phyloP scores from a whole-genome alignment of 2,888 invertebrate genomes.

The Volucella zonaria region DNA sequence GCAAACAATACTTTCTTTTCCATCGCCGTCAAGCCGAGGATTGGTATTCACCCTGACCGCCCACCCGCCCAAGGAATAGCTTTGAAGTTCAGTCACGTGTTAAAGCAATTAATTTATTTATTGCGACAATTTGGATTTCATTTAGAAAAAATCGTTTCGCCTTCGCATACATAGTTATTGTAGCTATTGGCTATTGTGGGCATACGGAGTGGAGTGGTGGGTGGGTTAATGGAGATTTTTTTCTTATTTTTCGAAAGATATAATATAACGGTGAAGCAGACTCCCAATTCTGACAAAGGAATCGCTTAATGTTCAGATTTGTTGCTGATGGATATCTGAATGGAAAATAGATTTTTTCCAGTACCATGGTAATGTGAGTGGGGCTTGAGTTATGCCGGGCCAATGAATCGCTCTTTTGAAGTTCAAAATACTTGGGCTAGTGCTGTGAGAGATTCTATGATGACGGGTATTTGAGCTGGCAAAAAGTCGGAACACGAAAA shows the following conservation, averaged over 20 bases:
- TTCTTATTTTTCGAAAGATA: not conserved
- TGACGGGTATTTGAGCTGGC: constrained; percentile 11
- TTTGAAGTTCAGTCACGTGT: constrained; percentile 74
- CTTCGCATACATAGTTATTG: constrained; percentile 45
- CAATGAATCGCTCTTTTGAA: constrained; percentile 16
- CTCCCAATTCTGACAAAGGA: constrained; percentile 49
- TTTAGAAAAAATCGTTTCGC: constrained; percentile 21
- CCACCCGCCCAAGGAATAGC: constrained; percentile 4
- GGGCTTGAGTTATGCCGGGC: constrained; percentile 7
- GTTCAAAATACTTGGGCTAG: constrained; percentile 6
- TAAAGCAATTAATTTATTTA: constrained; percentile 75
- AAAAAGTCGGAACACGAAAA: constrained; percentile 41
- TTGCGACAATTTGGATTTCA: constrained; percentile 71
- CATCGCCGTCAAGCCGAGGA: not conserved
- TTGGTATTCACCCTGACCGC: not conserved
- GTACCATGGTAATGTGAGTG: constrained; percentile 10
- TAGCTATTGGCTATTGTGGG: constrained; percentile 66
- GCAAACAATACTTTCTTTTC: constrained; percentile 56
- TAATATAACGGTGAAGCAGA: constrained; percentile 16
- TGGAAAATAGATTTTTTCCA: constrained; percentile 59
- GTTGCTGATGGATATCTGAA: constrained; percentile 68
- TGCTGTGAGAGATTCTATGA: constrained; percentile 5
- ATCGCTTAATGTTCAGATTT: constrained; percentile 67
- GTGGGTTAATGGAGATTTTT: constrained; percentile 24
- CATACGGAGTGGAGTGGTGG: constrained; percentile 27